Evolutionary conservation across 2,888 invertebrate genomes (phyloP), one percentile per base, ranked within the genome.

Genomic region (Callyntrura guangdongensis): DNA sequence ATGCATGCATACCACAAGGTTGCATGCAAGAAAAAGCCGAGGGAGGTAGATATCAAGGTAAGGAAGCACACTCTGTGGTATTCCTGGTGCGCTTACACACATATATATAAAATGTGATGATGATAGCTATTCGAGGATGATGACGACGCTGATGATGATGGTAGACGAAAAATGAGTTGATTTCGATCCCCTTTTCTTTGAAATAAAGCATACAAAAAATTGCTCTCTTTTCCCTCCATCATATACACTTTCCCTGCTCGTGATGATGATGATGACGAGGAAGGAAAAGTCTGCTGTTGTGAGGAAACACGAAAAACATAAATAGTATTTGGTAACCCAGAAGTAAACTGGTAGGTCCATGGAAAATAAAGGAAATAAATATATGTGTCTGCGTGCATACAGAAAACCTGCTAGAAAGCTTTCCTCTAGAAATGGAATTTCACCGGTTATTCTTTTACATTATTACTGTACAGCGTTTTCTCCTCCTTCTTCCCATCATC

Each of bases 341-440:
- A 64, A 64, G 22, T 8, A 20, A 64, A 22, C 20, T 64, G 17
- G 59, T 8, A 20, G 22, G 61, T 64, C 17, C 22, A 64, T 8
- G 61, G 22, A 22, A 61, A 64, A 64, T 64, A 64, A n/a, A n/a
- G n/a, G n/a, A n/a, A 64, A 64, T 64, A 64, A 22, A 25, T 64
- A 64, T 5, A 22, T 22, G 22, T 25, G n/a, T 17, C 20, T 53
- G 11, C 36, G 3, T 36, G 36, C 36, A 2, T 36, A 36, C 36
- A 36, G 3, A 36, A 2, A 36, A 36, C 6, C 36, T 36, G 53
- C 53, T 53, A 9, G 53, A 5, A 5, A 9, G 2, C 22, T 64
- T 20, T 2, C 61, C 61, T 22, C 17, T n/a, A n/a, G 2, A 56
- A 64, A 64, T 11, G 12, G 61, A 64, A 64, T 22, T 64, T 25